Conservation (phyloP, 1,140 invertebrate genomes). For the Papilio polyxenes region DNA sequence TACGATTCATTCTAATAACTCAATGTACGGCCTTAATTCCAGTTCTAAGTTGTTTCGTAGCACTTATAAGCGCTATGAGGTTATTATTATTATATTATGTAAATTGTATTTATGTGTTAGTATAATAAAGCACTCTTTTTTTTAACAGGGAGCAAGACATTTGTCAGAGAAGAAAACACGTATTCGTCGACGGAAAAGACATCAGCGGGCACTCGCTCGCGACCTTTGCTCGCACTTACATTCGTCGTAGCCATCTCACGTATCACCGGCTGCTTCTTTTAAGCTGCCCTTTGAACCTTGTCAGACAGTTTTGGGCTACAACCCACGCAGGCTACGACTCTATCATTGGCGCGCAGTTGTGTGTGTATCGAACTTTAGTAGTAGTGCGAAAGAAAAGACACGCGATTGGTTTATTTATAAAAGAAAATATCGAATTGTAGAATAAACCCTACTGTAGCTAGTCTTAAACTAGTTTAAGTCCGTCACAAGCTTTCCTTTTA, state of each 20-base stretch:
- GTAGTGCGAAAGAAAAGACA: constrained; percentile 46
- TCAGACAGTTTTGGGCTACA: constrained; percentile 34
- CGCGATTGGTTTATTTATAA: constrained; percentile 33
- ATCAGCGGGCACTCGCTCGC: constrained; percentile 44
- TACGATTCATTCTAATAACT: too few species aligned
- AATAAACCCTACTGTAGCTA: constrained; percentile 53
- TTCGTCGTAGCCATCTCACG: constrained; percentile 41
- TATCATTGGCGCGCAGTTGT: constrained; percentile 58
- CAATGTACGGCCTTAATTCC: too few species aligned
- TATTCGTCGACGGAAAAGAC: constrained; percentile 60
- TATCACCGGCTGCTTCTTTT: constrained; percentile 46
- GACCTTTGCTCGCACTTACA: constrained; percentile 43
- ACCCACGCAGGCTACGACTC: constrained; percentile 44
- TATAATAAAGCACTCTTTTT: background rate
- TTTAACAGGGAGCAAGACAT: constrained; percentile 56
- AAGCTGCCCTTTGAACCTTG: constrained; percentile 41
- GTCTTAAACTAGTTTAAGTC: constrained; percentile 55
- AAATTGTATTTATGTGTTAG: too few species aligned
- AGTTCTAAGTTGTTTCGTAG: too few species aligned
- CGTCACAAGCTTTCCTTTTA: constrained; percentile 48
- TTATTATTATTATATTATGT: too few species aligned
- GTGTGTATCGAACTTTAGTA: constrained; percentile 47
- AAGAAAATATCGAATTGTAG: constrained; percentile 32
- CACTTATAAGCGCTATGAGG: too few species aligned
- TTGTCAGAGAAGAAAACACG: constrained; percentile 51